Base-by-base conservation (phyloP, 2,113 vertebrate species). In the Speoplatyrhinus poulsoni region DNA sequence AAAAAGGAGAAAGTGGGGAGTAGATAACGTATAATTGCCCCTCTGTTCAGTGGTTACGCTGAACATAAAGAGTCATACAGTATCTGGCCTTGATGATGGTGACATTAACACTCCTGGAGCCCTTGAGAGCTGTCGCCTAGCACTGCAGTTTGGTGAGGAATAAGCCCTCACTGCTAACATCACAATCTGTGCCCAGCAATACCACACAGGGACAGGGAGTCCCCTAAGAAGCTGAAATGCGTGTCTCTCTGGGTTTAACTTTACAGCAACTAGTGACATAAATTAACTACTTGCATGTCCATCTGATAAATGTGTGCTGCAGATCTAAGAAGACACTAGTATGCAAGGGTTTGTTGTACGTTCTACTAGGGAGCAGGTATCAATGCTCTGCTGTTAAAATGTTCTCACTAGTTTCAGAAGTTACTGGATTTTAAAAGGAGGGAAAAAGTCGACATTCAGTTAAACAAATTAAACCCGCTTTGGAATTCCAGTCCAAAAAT, bases 61-160 rank as follows among this genome's bases (percentile, higher is more conserved):
- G 36, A 11, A 26, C 54, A 61, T 12, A 26, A 10, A 53, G 58
- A 54, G 62, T 16, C 33, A 46, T 12, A 26, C 26, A 26, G 26
- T 26, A 19, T 36, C 70, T 56, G 33, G 12, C 75, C 83, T 87
- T 88, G 74, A 82, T 13, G 71, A 71, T 79, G 36, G 33, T 71
- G 74, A 69, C 75, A 82, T 81, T 60, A 19, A 82, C 70, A 67
- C 76, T 75, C 59, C 73, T 16, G 12, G 48, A 77, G 75, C 70
- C 73, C 70, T 82, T 54, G 58, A 53, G 62, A 77, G 46, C 60
- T 71, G 68, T 77, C 52, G 65, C 54, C 60, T 69, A 10, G 16
- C 59, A 69, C 79, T 74, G 73, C 77, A 83, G 78, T 69, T 59
- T 15, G 57, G 71, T 78, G 67, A 86, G 59, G 80, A 75, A 85